Conservation (phyloP, 2,113 vertebrate genomes). For the Chiloscyllium plagiosum region DNA sequence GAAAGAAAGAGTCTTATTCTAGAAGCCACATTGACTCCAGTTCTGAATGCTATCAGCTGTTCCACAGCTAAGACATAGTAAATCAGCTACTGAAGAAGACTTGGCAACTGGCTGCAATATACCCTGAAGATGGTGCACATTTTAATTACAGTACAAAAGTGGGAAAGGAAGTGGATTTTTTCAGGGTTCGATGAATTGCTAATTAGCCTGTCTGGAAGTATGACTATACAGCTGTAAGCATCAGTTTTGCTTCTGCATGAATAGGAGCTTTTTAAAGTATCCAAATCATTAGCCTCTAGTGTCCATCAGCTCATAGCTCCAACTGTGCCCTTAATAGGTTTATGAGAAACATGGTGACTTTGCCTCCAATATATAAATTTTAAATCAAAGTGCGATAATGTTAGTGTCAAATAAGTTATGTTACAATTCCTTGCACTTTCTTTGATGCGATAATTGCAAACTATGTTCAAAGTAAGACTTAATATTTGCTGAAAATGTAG, state of each 20-base stretch:
- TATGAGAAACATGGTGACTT: background rate
- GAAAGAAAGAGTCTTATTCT: too few species aligned
- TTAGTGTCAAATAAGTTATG: background rate
- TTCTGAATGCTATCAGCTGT: background rate
- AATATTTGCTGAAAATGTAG: background rate
- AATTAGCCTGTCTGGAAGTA: background rate
- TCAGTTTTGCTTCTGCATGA: background rate
- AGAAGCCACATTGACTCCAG: too few species aligned
- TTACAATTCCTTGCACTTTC: background rate
- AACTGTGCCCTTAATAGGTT: slow-evolving; percentile 5
- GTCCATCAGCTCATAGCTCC: background rate
- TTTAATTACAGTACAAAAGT: background rate
- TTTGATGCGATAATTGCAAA: slow-evolving; percentile 20
- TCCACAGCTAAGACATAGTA: background rate
- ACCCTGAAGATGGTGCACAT: background rate
- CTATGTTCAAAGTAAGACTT: slow-evolving; percentile 12
- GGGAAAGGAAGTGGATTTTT: background rate
- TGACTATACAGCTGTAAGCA: background rate
- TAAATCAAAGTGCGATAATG: background rate
- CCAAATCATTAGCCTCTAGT: background rate
- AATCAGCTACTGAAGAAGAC: background rate
- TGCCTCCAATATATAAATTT: background rate
- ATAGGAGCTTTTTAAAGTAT: background rate
- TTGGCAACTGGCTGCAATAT: background rate
- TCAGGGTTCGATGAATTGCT: background rate